Evolutionary conservation across 2,888 invertebrate genomes (phyloP).

Genomic region (Tuberolachnus salignus): DNA sequence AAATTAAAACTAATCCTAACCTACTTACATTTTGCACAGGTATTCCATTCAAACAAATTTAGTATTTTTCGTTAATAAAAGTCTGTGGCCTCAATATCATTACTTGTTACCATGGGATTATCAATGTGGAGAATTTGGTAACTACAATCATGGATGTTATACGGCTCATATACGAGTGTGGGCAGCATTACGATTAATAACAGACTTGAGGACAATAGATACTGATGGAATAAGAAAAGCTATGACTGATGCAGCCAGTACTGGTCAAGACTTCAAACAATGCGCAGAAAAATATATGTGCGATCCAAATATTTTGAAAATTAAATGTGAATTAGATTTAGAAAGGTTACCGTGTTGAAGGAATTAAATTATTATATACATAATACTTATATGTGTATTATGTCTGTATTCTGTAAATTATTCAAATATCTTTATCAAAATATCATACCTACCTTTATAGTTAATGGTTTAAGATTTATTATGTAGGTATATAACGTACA

Average conservation of each 20-base stretch:
- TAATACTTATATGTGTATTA: neutral
- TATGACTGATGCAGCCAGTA: constrained; percentile 68
- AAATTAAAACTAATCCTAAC: no score
- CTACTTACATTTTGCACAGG: constrained; percentile 62
- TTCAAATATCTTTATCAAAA: no score
- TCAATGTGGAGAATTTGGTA: constrained; percentile 81
- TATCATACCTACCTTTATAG: no score
- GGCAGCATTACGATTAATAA: constrained; percentile 72
- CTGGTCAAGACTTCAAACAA: constrained; percentile 66
- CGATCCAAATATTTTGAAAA: constrained; percentile 42
- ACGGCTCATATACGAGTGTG: constrained; percentile 74
- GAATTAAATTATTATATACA: neutral
- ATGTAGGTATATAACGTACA: no score
- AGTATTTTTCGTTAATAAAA: constrained; percentile 76
- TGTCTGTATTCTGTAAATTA: neutral
- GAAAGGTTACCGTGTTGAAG: constrained; percentile 27
- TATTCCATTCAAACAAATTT: constrained; percentile 75
- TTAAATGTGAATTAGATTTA: constrained; percentile 50
- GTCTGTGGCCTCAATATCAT: constrained; percentile 82
- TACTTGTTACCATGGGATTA: constrained; percentile 80
- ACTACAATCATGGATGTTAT: constrained; percentile 72
- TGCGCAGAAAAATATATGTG: constrained; percentile 65
- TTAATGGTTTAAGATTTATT: no score
- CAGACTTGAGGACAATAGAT: constrained; percentile 71
- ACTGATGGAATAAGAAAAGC: constrained; percentile 70